These are phyloP conservation scores for Rhea americana DNA, from an alignment of 2,113 vertebrate genomes.

Conservation along the genomic window DNA sequence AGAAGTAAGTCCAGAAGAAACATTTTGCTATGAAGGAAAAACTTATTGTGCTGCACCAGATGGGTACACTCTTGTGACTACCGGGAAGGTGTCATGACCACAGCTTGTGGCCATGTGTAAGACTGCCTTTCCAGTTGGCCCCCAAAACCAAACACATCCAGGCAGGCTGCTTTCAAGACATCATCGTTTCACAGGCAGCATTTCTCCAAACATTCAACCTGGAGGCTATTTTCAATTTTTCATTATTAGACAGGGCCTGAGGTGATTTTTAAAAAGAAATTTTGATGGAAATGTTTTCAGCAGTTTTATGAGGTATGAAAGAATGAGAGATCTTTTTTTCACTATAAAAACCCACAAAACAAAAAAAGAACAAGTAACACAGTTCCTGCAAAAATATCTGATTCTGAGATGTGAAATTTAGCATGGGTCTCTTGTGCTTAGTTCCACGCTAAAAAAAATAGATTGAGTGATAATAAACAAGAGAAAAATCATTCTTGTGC, in stretches of 20 bases:
- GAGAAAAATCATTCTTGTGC: slow-evolving; percentile 25
- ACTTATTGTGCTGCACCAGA: rapidly evolving
- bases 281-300: background rate
- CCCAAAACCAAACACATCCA: background rate
- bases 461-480: slow-evolving; percentile 20
- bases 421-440: slow-evolving; percentile 4
- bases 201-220: slow-evolving; percentile 1
- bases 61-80: background rate
- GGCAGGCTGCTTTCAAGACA: background rate
- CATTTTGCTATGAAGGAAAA: background rate
- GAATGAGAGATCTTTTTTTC: background rate
- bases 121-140: background rate
- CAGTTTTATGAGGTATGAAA: slow-evolving; percentile 23
- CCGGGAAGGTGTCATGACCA: background rate
- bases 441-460: slow-evolving; percentile 14
- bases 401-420: slow-evolving; percentile 44
- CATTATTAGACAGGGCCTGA: background rate
- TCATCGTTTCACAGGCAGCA: background rate
- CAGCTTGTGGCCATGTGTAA: rapidly evolving
- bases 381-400: slow-evolving; percentile 19
- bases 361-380: background rate
- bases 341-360: background rate
- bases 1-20: background rate
- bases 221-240: background rate
- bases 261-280: slow-evolving; percentile 3